Conservation (phyloP, 1,140 invertebrate species). For the Halictus rubicundus region DNA sequence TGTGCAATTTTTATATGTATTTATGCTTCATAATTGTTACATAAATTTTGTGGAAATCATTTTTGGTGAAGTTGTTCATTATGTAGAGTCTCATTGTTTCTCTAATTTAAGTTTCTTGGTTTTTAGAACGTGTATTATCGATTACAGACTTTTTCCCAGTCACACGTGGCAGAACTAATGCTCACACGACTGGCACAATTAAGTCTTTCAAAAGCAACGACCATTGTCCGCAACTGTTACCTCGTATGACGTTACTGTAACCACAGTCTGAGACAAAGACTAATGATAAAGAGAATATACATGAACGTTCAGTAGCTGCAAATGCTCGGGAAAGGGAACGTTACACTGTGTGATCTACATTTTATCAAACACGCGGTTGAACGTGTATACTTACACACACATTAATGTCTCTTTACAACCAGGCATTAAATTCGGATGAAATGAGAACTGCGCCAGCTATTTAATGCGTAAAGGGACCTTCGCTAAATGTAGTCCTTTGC, state of each 20-base stretch:
- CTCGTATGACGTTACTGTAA: neutral
- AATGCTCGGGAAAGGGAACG: conserved; percentile 46
- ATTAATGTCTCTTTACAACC: conserved; percentile 60
- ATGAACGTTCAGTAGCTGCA: conserved; percentile 42
- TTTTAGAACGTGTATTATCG: neutral
- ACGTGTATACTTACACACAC: conserved; percentile 44
- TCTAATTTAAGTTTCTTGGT: neutral
- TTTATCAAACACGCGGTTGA: conserved; percentile 61
- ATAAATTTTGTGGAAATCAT: too few relatives aligned
- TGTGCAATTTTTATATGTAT: too few relatives aligned
- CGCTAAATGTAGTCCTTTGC: conserved; percentile 38
- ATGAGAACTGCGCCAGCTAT: conserved; percentile 58
- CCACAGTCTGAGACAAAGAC: conserved; percentile 30
- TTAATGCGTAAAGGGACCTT: conserved; percentile 37
- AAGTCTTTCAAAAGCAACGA: neutral
- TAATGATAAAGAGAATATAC: conserved; percentile 44
- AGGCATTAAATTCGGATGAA: conserved; percentile 49
- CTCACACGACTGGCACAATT: neutral
- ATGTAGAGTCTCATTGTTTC: too few relatives aligned
- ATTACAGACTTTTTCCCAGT: neutral
- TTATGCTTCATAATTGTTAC: too few relatives aligned
- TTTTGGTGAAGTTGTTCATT: too few relatives aligned
- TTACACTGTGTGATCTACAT: conserved; percentile 58
- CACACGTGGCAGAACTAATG: neutral
- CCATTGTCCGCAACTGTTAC: neutral